A percentile compares a stretch with the other conserved stretches of the same genome.
Conservation (phyloP, 2,797 vertebrate genomes). For the Helicolenus hilgendorfi region DNA sequence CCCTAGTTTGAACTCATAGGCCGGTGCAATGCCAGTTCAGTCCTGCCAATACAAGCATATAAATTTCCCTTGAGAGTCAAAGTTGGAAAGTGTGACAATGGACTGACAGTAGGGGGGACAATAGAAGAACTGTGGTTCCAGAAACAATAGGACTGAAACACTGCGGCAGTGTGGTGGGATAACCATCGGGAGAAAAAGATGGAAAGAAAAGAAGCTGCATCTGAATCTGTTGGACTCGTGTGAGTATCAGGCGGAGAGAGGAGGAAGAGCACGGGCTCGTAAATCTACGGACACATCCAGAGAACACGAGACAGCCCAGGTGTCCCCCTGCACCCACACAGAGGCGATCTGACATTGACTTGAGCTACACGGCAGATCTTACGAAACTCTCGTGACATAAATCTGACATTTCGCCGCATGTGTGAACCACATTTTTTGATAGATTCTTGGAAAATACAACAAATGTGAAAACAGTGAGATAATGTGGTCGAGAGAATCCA, state of each 20-base stretch:
- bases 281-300: conserved; percentile 67
- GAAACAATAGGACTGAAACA: conserved; percentile 65
- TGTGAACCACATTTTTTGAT: not conserved
- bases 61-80: conserved; percentile 70
- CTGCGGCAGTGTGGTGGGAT: conserved; percentile 32
- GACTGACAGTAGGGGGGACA: conserved; percentile 59
- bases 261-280: conserved; percentile 48
- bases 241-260: conserved; percentile 7
- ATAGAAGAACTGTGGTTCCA: conserved; percentile 56
- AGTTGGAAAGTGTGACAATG: conserved; percentile 70
- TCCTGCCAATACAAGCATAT: conserved; percentile 66
- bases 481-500: conserved; percentile 12
- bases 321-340: conserved; percentile 26
- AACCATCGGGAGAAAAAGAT: not conserved
- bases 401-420: not conserved
- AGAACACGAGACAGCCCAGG: conserved; percentile 33
- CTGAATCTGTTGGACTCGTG: conserved; percentile 4
- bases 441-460: conserved; percentile 30
- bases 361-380: conserved; percentile 26
- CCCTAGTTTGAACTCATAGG: conserved; percentile 59
- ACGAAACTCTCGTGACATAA: conserved; percentile 6
- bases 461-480: conserved; percentile 12
- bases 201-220: not conserved
- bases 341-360: conserved; percentile 33
- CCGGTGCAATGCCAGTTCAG: conserved; percentile 41